Evolutionary conservation across 2,888 invertebrate species (phyloP), one percentile per base, ranked within the genome.

Genomic region (Sesia apiformis): DNA sequence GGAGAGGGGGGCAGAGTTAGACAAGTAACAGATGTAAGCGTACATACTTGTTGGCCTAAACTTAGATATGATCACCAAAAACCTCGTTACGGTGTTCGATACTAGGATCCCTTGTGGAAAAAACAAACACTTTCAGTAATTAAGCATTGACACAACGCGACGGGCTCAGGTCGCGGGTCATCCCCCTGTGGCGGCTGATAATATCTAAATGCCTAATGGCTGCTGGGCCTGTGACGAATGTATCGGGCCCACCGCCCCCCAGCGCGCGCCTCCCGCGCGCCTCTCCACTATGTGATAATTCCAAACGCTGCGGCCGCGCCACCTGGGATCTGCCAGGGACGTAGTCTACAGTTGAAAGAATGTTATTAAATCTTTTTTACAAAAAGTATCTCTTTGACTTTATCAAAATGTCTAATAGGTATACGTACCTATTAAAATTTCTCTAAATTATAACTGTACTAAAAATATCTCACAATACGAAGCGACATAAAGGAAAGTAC

Each of bases 121-220:
- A 74, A 77, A 73, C 75, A 70, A 78, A 84, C 84, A 86, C 86
- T 84, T 85, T 84, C 78, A 84, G 86, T 87, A 88, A 88, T 88
- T 87, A 86, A 86, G 81, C 84, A 84, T 79, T 78, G 80, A 76
- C 78, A 79, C 78, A 79, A 23, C n/a, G 73, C 78, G 78, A 73
- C 67, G 76, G 75, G 73, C 79, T 72, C 79, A 81, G 84, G 85
- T 84, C 84, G 84, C 79, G 85, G 81, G 81, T 78, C 77, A 81
- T 80, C 84, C 87, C 57, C 84, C 77, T 68, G 81, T 74, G 86
- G 78, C 79, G 69, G 75, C 78, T 82, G 88, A 88, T 88, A 87
- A 88, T 89, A 90, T 89, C 90, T 90, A 90, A 91, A 90, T 88
- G 87, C 90, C 90, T 90, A 88, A 88, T 89, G 90, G 90, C 89